These are phyloP conservation scores for Aelia acuminata DNA, from an alignment of 2,888 invertebrate species.

Conservation along the genomic window DNA sequence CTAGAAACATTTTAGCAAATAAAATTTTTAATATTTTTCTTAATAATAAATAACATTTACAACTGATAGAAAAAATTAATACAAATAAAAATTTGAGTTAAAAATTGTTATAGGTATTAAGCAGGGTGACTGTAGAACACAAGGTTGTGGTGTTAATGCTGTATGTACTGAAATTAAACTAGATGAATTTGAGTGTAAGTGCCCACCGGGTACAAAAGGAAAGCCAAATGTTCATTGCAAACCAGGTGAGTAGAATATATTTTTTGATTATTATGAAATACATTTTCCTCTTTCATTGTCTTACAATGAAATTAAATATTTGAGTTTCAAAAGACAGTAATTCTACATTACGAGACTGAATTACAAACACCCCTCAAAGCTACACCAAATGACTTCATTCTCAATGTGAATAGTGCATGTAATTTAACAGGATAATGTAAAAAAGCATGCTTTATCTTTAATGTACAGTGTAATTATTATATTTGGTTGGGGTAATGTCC, in stretches of 20 bases:
- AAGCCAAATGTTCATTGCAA: slow-evolving; percentile 81
- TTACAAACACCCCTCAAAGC: slow-evolving; percentile 34
- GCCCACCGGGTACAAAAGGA: slow-evolving; percentile 82
- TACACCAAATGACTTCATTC: slow-evolving; percentile 37
- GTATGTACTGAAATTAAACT: slow-evolving; percentile 78
- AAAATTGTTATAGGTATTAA: slow-evolving; percentile 61
- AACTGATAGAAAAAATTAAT: too few relatives aligned
- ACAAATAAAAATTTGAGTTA: background rate
- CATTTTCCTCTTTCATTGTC: background rate
- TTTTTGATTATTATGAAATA: background rate
- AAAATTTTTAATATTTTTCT: too few relatives aligned
- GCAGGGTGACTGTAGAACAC: slow-evolving; percentile 83
- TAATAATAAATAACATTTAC: too few relatives aligned
- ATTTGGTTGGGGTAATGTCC: slow-evolving; percentile 59
- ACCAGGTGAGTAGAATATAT: slow-evolving; percentile 71
- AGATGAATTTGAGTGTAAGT: slow-evolving; percentile 86
- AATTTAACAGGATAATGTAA: slow-evolving; percentile 24
- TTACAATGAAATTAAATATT: slow-evolving; percentile 13
- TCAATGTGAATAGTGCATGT: slow-evolving; percentile 56
- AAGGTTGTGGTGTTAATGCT: slow-evolving; percentile 88
- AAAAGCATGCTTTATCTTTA: slow-evolving; percentile 58
- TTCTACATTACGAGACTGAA: slow-evolving; percentile 14
- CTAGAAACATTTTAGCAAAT: too few relatives aligned
- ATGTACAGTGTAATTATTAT: slow-evolving; percentile 64
- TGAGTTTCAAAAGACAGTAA: background rate